Evolutionary conservation across 1,140 invertebrate species (phyloP).

Genomic region (Ostrea edulis): DNA sequence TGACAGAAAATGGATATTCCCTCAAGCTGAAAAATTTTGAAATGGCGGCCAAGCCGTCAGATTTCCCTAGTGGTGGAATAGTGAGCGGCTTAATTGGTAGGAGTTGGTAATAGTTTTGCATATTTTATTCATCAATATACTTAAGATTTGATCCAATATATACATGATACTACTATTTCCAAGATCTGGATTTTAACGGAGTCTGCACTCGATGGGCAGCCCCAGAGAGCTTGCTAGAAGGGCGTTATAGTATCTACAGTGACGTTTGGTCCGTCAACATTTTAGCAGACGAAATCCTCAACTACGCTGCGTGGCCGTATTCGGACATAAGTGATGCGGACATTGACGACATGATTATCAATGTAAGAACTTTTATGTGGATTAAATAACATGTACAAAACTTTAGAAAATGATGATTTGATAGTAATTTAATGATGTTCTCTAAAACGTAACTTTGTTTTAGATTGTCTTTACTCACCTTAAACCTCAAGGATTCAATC

Average conservation of each 20-base stretch:
- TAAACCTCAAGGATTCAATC: slow-evolving; percentile 20
- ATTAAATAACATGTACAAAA: too few species aligned
- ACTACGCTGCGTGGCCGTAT: neutral
- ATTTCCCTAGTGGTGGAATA: neutral
- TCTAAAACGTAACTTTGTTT: neutral
- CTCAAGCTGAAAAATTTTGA: slow-evolving; percentile 6
- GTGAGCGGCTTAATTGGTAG: neutral
- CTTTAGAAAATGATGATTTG: too few species aligned
- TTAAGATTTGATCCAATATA: neutral
- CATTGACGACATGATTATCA: neutral
- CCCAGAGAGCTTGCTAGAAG: neutral
- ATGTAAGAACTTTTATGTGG: neutral
- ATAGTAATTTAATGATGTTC: too few species aligned
- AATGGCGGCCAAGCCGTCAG: neutral
- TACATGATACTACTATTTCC: neutral
- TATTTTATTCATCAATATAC: neutral
- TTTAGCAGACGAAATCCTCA: slow-evolving; percentile 4
- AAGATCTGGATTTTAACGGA: neutral
- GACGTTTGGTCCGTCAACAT: slow-evolving; percentile 15
- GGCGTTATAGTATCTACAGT: slow-evolving; percentile 14
- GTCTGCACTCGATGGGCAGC: neutral
- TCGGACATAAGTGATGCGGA: neutral
- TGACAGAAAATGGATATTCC: neutral
- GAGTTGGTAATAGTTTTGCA: neutral
- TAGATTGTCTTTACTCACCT: slow-evolving; percentile 15